A percentile compares a stretch with the other conserved stretches of the same genome.
These are phyloP conservation scores for Zosterops borbonicus DNA, from an alignment of 2,113 vertebrate genomes.

Conservation along the genomic window DNA sequence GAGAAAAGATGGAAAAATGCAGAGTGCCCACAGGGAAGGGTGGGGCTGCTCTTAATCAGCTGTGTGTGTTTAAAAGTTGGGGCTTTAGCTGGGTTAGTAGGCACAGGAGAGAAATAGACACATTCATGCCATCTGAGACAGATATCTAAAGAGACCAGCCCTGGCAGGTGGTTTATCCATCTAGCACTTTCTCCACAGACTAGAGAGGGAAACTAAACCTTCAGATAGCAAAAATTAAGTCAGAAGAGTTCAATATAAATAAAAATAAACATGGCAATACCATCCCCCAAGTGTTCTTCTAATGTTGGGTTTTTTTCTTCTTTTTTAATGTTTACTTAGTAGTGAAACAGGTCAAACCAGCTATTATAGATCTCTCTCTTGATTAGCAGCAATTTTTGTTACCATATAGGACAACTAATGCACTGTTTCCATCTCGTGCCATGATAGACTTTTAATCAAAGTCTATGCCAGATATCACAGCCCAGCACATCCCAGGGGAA, in stretches of 20 bases:
- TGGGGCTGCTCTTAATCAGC: not conserved
- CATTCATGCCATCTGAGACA: not conserved
- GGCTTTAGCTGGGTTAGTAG: not conserved
- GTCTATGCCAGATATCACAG: not conserved
- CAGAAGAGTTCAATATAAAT: not conserved
- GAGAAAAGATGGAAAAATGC: not conserved
- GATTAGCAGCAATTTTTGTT: not conserved
- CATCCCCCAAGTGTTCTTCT: not conserved
- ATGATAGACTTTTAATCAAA: not conserved
- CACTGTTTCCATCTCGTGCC: not conserved
- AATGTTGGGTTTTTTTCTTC: not conserved
- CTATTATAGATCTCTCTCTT: not conserved
- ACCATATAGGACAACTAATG: not conserved
- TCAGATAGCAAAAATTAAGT: not conserved
- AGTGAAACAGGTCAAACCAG: not conserved
- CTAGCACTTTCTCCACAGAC: not conserved
- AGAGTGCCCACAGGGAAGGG: fast-evolving
- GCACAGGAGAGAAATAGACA: not conserved
- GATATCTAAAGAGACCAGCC: not conserved
- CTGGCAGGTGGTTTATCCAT: not conserved
- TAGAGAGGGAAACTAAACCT: not conserved
- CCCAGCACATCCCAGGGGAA: not conserved
- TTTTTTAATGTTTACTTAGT: not conserved
- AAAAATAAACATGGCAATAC: not conserved
- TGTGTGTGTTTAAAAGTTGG: not conserved